Evolutionary conservation across 2,113 vertebrate species (phyloP), one percentile per base, ranked within the genome.

Genomic region (Notothenia coriiceps): DNA sequence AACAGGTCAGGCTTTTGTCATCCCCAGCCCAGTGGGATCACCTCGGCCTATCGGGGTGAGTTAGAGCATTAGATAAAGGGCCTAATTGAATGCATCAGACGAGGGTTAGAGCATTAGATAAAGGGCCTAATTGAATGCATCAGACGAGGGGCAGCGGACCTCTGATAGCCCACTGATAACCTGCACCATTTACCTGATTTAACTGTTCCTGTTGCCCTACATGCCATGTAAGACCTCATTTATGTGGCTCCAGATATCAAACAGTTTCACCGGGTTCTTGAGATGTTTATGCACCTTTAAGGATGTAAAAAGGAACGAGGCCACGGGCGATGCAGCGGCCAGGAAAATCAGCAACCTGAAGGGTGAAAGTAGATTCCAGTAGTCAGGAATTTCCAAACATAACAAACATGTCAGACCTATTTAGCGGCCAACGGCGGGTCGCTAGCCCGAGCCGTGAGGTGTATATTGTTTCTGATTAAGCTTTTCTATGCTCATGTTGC

Each of bases 1-100:
- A 96, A 96, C 95, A 96, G 95, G 87, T 90, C 84, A 91, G 77
- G 94, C 93, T 94, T 96, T 95, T 61, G 82, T 95, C 59, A 15
- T 95, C 93, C 95, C 95, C 94, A 93, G 95, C 61, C 51, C 79
- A 54, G 86, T 74, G 40, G 79, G 90, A 93, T 90, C 89, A 81
- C 66, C 65, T 65, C 17, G 22, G 77, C 71, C 65, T 71, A 33
- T 13, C 22, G 56, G 71, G 80, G 63, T 51, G 56, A 68, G 74
- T 43, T 61, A 50, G 57, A 73, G 79, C 86, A 89, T 93, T 91
- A 92, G 88, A 88, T 89, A 92, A 89, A 88, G 83, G 72, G 83
- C 74, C 56, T 89, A 86, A 91, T 88, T 90, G 82, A 92, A 92
- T 89, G 91, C 81, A 90, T 84, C 84, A 54, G 82, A 65, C 29